Evolutionary conservation across 1,140 invertebrate species (phyloP).

Genomic region (Sitobion miscanthi): DNA sequence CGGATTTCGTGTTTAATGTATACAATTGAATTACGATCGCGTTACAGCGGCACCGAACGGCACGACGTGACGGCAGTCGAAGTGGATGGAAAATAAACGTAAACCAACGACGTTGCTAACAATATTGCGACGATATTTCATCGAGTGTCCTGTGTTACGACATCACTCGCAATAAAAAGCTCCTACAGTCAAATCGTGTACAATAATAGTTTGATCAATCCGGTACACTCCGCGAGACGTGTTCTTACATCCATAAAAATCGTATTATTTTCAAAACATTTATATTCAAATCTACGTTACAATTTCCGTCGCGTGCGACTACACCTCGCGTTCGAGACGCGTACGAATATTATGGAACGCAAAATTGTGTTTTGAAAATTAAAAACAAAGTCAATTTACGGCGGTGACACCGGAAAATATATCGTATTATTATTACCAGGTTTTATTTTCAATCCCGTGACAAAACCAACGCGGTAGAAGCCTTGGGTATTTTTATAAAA

Average conservation of each 20-base stretch:
- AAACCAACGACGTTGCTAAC: not conserved
- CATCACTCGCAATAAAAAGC: not conserved
- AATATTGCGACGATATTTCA: not conserved
- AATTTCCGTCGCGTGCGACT: not conserved
- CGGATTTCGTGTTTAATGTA: not conserved
- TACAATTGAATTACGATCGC: conserved; percentile 10
- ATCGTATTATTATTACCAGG: not conserved
- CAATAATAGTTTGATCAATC: conserved; percentile 9
- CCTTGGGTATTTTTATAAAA: not conserved
- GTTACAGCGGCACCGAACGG: not conserved
- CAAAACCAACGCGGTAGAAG: not conserved
- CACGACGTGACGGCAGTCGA: not conserved
- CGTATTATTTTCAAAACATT: conserved; percentile 9
- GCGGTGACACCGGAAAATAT: not conserved
- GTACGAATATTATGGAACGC: not conserved
- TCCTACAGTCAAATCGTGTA: not conserved
- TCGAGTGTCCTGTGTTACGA: conserved; percentile 3
- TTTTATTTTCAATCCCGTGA: not conserved
- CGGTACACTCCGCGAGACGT: not conserved
- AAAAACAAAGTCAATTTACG: not conserved
- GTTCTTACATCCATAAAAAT: conserved; percentile 14
- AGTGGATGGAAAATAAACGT: not conserved
- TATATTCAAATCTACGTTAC: not conserved
- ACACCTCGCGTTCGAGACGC: not conserved
- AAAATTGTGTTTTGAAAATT: not conserved